Evolutionary conservation across 2,797 vertebrate species (phyloP).

Genomic region (Netta rufina): DNA sequence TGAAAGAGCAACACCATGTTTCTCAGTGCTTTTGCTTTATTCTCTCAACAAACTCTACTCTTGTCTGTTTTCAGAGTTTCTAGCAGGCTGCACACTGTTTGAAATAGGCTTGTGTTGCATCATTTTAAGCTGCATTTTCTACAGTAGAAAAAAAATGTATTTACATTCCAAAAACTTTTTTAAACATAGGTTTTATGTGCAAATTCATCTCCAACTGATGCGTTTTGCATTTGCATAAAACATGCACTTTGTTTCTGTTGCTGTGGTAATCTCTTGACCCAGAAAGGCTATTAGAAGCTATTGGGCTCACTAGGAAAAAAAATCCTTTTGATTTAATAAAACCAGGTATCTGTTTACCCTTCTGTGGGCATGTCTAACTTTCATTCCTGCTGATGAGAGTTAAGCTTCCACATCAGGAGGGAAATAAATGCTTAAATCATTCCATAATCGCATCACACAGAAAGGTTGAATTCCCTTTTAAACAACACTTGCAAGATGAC

Average conservation of each 20-base stretch:
- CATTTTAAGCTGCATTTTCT: neutral
- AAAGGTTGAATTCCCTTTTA: conserved; percentile 68
- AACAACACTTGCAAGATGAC: conserved; percentile 1
- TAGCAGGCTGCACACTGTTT: neutral
- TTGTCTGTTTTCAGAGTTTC: neutral
- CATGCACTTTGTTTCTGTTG: neutral
- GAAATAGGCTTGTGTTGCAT: neutral
- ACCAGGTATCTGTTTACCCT: neutral
- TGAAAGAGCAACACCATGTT: neutral
- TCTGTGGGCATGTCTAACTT: neutral
- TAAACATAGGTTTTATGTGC: neutral
- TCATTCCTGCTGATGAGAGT: neutral
- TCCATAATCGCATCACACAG: neutral
- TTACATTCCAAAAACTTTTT: conserved; percentile 19
- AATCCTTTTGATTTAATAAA: neutral
- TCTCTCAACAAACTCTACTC: neutral
- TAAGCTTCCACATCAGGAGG: neutral
- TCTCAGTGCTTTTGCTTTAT: conserved; percentile 39
- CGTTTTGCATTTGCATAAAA: neutral
- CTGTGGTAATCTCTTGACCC: neutral
- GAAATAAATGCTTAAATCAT: neutral
- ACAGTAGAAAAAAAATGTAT: neutral
- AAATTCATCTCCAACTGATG: conserved; percentile 8
- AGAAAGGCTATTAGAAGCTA: neutral
- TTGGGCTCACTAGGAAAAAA: conserved; percentile 27